A percentile compares a stretch with the other conserved stretches of the same genome.
These are phyloP conservation scores for Copidosoma aretas DNA, from an alignment of 2,888 invertebrate genomes.

Conservation along the genomic window DNA sequence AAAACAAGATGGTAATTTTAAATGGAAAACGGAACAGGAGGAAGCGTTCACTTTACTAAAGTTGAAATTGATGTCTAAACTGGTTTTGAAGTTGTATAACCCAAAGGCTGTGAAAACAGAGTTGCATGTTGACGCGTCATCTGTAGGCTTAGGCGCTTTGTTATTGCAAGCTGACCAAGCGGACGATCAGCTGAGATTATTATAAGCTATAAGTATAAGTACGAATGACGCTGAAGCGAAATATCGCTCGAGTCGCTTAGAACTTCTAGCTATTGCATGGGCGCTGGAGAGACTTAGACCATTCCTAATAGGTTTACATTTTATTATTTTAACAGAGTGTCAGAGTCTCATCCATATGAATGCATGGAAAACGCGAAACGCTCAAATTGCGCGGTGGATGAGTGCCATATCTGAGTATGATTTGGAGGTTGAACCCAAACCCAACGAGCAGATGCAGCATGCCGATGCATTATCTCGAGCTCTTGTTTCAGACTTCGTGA, in stretches of 20 bases:
- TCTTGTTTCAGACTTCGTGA: no score
- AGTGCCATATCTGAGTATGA: conserved; percentile 12
- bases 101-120: conserved; percentile 14
- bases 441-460: conserved; percentile 9
- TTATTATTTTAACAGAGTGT: conserved; percentile 44
- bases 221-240: conserved; percentile 21
- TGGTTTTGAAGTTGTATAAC: conserved; percentile 17
- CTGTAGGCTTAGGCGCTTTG: conserved; percentile 25
- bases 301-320: conserved; percentile 37
- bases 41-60: conserved; percentile 21
- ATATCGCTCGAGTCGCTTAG: conserved; percentile 33
- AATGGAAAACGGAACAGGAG: conserved; percentile 1
- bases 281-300: conserved; percentile 28
- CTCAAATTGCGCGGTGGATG: conserved; percentile 24
- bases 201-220: conserved; percentile 31
- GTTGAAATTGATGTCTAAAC: conserved; percentile 4
- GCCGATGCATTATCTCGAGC: conserved; percentile 9
- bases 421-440: conserved; percentile 15
- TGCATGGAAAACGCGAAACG: conserved; percentile 37
- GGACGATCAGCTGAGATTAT: conserved; percentile 5
- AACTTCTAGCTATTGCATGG: conserved; percentile 38
- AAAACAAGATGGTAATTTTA: conserved; percentile 10
- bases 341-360: conserved; percentile 42
- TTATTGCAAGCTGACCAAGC: conserved; percentile 19
- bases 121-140: conserved; percentile 33